Evolutionary conservation across 2,113 vertebrate species (phyloP), one percentile per base, ranked within the genome.

Genomic region (Prochilodus magdalenae): DNA sequence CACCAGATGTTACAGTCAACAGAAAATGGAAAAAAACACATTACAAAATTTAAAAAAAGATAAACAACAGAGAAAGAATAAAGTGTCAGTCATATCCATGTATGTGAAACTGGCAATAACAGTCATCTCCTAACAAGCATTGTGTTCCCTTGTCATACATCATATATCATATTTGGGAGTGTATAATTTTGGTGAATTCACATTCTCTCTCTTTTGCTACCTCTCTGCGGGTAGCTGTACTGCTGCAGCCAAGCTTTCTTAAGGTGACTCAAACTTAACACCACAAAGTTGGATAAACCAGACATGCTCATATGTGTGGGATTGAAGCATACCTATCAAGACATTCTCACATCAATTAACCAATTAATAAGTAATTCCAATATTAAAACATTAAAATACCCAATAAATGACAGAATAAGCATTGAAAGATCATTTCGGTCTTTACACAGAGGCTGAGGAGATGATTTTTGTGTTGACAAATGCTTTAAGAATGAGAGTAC

Each of bases 161-260:
- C 27, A 27, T 57, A 53, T 70, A 72, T 76, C 27, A 27, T 57
- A 53, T 70, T n/a, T 70, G 81, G 78, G 70, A 47, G 75, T 78
- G 75, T 29, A 57, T 49, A 51, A 69, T 60, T 83, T 77, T 40
- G 22, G 26, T 76, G 65, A 83, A 74, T 72, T 84, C 80, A 67
- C 57, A 75, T 92, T 93, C 93, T 93, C 93, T 94, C 92, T 92
- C 83, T 81, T 75, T 81, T 72, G 40, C 77, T 83, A 75, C 77
- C 60, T 80, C 86, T 85, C 83, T 65, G 2, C 72, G 55, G 78
- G 62, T 79, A 79, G 55, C 22, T 20, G 30, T 49, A 26, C 18
- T 26, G 36, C 24, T 47, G 18, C 51, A 49, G 33, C 73, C 75
- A 8, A n/a, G 33, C 33, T 51, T 71, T 65, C 36, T 76, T 69